Conservation (phyloP, 2,113 vertebrate genomes). For the Lepidothrix coronata region DNA sequence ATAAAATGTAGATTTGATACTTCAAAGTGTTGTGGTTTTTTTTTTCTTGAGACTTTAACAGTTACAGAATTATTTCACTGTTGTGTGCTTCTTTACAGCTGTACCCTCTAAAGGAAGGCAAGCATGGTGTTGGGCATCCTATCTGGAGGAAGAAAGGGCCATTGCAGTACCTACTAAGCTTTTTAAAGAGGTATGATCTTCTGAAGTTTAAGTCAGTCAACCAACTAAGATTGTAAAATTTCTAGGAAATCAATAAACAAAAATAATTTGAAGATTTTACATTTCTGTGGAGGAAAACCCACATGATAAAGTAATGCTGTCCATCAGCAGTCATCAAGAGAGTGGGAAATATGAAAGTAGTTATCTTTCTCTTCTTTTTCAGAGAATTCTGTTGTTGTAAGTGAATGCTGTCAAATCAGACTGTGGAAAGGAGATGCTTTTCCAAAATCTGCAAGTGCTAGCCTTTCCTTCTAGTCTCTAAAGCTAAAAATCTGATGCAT, state of each 20-base stretch:
- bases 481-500: not conserved
- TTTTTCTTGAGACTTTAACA: not conserved
- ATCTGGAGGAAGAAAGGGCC: constrained; percentile 92
- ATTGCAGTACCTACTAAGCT: constrained; percentile 89
- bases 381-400: not conserved
- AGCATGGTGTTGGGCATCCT: constrained; percentile 93
- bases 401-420: not conserved
- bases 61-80: not conserved
- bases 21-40: not conserved
- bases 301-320: not conserved
- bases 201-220: not conserved
- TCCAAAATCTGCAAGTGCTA: not conserved
- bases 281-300: not conserved
- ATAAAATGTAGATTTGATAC: not conserved
- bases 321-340: not conserved
- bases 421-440: not conserved
- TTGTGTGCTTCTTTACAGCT: constrained; percentile 59
- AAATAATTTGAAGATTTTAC: not conserved
- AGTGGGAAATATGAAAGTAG: not conserved
- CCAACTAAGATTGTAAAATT: not conserved
- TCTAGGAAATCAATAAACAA: not conserved
- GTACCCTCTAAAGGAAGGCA: constrained; percentile 86
- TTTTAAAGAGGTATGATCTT: constrained; percentile 90
- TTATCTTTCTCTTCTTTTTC: not conserved
- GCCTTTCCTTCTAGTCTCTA: not conserved